Base-by-base conservation (phyloP, 2,113 vertebrate genomes). In the Rafetus swinhoei region DNA sequence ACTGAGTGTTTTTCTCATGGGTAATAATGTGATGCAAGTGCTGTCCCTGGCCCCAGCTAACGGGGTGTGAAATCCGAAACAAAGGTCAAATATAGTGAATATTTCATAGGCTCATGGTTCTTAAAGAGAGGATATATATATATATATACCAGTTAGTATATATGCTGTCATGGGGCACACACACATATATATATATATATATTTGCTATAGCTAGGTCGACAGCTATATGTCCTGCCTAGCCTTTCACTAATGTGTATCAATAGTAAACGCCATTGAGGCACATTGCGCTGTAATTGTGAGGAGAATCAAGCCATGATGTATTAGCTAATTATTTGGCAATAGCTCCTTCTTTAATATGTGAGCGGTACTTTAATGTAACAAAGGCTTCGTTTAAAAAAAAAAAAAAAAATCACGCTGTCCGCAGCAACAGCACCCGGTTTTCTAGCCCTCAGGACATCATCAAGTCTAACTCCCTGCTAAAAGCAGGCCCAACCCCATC, bases 371-470 rank as follows among this genome's bases (percentile, higher is more conserved):
- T n/a, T n/a, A n/a, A n/a, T n/a, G n/a, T n/a, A n/a, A n/a, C n/a
- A n/a, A n/a, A n/a, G n/a, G n/a, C n/a, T n/a, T n/a, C n/a, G n/a
- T n/a, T n/a, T n/a, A n/a, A n/a, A n/a, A n/a, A n/a, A n/a, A n/a
- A n/a, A n/a, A n/a, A n/a, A 55, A 94, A 85, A 93, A 84, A 82
- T 22, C 81, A n/a, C 11, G 8, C 21, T 59, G 39, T 92, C 82
- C 74, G 84, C 87, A 91, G 81, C 65, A 95, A 83, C 74, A 95
- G 6, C 45, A 12, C n/a, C n/a, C n/a, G n/a, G n/a, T n/a, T n/a
- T n/a, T n/a, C n/a, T n/a, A n/a, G n/a, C n/a, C n/a, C n/a, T n/a
- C n/a, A n/a, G n/a, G n/a, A n/a, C n/a, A n/a, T n/a, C n/a, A n/a
- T n/a, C n/a, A n/a, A n/a, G n/a, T n/a, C n/a, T n/a, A n/a, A n/a